Percentiles rank a stretch among this genome's conserved stretches.
Conservation (phyloP, 2,888 invertebrate genomes). For the Drosophila anomelani region DNA sequence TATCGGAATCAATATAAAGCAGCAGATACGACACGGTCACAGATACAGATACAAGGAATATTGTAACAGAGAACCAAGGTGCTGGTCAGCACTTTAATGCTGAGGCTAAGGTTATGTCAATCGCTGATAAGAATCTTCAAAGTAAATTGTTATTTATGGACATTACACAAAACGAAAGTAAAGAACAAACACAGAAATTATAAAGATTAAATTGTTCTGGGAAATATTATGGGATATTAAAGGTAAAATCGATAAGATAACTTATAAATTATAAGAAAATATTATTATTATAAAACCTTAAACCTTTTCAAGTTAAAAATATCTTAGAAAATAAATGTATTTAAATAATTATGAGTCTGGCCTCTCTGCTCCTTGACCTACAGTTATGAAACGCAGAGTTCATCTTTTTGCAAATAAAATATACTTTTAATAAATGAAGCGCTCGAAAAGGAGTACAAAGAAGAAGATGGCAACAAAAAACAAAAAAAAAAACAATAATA, state of each 20-base stretch:
- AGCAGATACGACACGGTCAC: slow-evolving; percentile 21
- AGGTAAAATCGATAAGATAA: not conserved
- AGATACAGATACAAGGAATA: not conserved
- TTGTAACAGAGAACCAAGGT: not conserved
- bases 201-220: not conserved
- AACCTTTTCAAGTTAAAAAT: not conserved
- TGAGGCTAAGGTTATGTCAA: not conserved
- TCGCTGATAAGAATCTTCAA: not conserved
- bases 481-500: slow-evolving; percentile 32
- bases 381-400: slow-evolving; percentile 23
- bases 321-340: not conserved
- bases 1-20: slow-evolving; percentile 34
- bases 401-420: slow-evolving; percentile 30
- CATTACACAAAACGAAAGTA: too few relatives aligned
- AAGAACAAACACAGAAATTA: not conserved
- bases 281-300: too few relatives aligned
- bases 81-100: slow-evolving; percentile 6
- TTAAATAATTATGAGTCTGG: too few relatives aligned
- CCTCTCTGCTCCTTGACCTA: not conserved
- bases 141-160: not conserved
- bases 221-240: not conserved
- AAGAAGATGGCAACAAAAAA: slow-evolving; percentile 7
- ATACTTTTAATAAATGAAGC: slow-evolving; percentile 64
- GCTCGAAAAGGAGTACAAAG: slow-evolving; percentile 33
- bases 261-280: too few relatives aligned